These are phyloP conservation scores for Ectropis crepuscularia DNA, from an alignment of 2,888 invertebrate species.

Conservation along the genomic window DNA sequence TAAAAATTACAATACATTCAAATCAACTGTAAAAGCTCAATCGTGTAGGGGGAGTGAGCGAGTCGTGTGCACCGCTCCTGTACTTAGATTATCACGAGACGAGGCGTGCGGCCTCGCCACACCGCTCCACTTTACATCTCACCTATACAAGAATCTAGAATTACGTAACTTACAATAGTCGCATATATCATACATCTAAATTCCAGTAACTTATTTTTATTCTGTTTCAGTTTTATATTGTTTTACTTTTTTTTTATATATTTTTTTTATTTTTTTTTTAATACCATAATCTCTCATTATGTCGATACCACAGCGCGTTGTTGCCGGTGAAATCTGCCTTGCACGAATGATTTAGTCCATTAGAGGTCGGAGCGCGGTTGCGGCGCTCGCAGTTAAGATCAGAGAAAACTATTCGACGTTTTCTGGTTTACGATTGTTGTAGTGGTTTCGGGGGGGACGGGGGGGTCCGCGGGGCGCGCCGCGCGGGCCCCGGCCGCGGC, in stretches of 20 bases:
- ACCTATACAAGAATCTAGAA: conserved; percentile 80
- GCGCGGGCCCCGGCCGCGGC: conserved; percentile 79
- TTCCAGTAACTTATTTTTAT: conserved; percentile 83
- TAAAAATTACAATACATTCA: conserved; percentile 51
- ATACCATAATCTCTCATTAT: conserved; percentile 85
- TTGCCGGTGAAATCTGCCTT: conserved; percentile 90
- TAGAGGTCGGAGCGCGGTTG: conserved; percentile 50
- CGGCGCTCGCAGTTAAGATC: conserved; percentile 47
- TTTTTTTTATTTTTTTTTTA: conserved; percentile 70
- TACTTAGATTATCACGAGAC: conserved; percentile 77
- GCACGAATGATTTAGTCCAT: conserved; percentile 84
- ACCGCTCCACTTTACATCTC: conserved; percentile 57
- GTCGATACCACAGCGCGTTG: conserved; percentile 84
- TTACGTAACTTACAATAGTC: conserved; percentile 83
- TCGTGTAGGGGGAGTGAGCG: conserved; percentile 60
- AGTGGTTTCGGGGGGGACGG: conserved; percentile 57
- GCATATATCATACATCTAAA: conserved; percentile 84
- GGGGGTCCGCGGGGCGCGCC: conserved; percentile 56
- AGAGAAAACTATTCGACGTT: conserved; percentile 61
- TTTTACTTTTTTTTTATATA: conserved; percentile 85
- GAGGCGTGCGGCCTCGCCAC: conserved; percentile 56
- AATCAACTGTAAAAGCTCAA: conserved; percentile 66
- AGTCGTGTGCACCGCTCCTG: conserved; percentile 71
- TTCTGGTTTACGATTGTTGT: conserved; percentile 71
- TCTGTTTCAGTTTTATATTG: conserved; percentile 81